Evolutionary conservation across 2,797 vertebrate species (phyloP).

Genomic region (Schizopygopsis pylzovi): DNA sequence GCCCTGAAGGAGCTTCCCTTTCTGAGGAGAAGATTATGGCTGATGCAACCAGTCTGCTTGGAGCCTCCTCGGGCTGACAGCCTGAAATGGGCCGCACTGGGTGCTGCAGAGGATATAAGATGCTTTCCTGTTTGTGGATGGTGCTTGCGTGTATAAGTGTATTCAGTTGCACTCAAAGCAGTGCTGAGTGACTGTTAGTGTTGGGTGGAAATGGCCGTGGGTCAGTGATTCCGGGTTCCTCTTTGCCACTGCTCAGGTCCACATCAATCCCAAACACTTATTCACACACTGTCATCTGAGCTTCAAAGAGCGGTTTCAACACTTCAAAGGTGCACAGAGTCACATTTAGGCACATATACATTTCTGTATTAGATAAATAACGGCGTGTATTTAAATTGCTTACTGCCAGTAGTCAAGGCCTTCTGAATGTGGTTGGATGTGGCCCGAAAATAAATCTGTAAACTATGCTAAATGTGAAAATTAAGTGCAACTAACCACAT

Average conservation of each 20-base stretch:
- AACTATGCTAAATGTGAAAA: not conserved
- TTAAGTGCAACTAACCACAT: not conserved
- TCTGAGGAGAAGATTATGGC: not conserved
- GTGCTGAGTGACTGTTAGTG: conserved; percentile 65
- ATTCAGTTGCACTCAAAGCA: conserved; percentile 33
- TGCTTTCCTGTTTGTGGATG: conserved; percentile 5
- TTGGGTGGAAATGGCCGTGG: conserved; percentile 64
- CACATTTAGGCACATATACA: conserved; percentile 22
- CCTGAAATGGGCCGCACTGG: not conserved
- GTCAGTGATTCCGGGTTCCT: conserved; percentile 63
- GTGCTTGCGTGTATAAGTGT: conserved; percentile 11
- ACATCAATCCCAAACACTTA: conserved; percentile 56
- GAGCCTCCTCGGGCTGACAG: not conserved
- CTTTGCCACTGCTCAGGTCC: conserved; percentile 30
- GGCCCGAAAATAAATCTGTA: not conserved
- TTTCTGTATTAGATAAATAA: conserved; percentile 47
- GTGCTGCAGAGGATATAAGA: not conserved
- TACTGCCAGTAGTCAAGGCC: not conserved
- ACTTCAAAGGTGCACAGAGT: conserved; percentile 54
- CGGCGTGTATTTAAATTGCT: conserved; percentile 50
- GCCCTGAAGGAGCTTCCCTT: conserved; percentile 15
- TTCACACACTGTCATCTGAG: conserved; percentile 50
- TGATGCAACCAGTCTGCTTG: not conserved
- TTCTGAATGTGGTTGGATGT: not conserved
- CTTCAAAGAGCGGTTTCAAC: conserved; percentile 44